Base-by-base conservation (phyloP, 2,888 invertebrate species). In the Tuberolachnus salignus region DNA sequence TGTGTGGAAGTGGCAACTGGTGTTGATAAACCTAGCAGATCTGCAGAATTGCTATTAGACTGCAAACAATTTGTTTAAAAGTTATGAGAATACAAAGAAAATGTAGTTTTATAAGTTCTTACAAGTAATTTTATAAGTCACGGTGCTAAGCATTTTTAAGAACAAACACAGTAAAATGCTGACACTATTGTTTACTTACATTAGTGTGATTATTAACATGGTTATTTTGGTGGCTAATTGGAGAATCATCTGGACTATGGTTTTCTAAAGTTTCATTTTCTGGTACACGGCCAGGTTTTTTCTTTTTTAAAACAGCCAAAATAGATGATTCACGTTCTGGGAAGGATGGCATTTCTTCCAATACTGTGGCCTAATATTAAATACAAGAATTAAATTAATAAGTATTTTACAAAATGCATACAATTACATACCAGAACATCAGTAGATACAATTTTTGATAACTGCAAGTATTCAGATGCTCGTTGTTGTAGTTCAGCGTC, bases 271-370 rank as follows among this genome's bases (percentile, higher is more conserved):
- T 88, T 85, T 92, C 92, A 84, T 92, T 93, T 86, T 96, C 96
- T 74, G 95, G 95, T 82, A 97, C 93, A 81, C 96, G 90, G 0
- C 95, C 96, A 1, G 98, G 98, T 85, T 98, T 97, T 87, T 98
- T 98, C 88, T 98, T 98, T 87, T 99, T 98, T 84, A 99, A 88
- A 82, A 98, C 98, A 73, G 97, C 96, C 83, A 99, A 88, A 84
- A 99, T 97, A 16, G 97, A 97, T 81, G 97, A 98, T 87, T 98
- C 98, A 83, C 98, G 90, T 87, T 99, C 99, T 6, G 99, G 97
- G 88, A 98, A 99, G 72, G 98, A 98, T 82, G 99, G 99, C 99
- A 99, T 99, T 88, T 99, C 99, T 88, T 99, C 99, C 83, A 99
- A 88, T 71, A 98, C 98, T 72, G 98, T 98, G 34, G 98, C 98